Evolutionary conservation across 2,888 invertebrate genomes (phyloP).

Genomic region (Meta bourneti): DNA sequence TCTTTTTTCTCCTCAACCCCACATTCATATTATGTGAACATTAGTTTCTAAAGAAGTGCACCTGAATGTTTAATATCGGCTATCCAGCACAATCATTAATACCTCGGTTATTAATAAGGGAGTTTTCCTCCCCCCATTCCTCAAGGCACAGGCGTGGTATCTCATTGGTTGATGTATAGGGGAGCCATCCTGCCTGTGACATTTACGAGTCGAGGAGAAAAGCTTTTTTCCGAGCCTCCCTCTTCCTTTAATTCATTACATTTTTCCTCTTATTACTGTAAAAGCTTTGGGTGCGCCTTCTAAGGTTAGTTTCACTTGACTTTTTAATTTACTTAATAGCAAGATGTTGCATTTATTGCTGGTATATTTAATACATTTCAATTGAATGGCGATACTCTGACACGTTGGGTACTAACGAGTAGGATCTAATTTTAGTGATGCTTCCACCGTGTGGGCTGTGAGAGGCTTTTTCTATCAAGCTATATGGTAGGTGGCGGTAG

Average conservation of each 20-base stretch:
- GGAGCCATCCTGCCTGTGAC: slow-evolving; percentile 29
- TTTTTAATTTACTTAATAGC: slow-evolving; percentile 63
- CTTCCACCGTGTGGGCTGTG: too few relatives aligned
- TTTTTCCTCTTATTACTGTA: slow-evolving; percentile 69
- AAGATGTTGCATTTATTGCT: neutral
- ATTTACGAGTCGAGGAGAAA: slow-evolving; percentile 38
- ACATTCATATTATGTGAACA: neutral
- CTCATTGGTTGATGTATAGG: slow-evolving; percentile 26
- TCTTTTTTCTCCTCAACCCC: neutral
- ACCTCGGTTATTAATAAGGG: slow-evolving; percentile 54
- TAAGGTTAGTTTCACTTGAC: slow-evolving; percentile 17
- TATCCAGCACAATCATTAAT: slow-evolving; percentile 37
- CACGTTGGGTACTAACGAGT: too few relatives aligned
- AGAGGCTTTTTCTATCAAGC: too few relatives aligned
- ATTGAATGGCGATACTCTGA: too few relatives aligned
- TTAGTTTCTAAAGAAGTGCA: neutral
- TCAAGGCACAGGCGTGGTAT: slow-evolving; percentile 39
- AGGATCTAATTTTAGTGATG: too few relatives aligned
- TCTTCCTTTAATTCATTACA: slow-evolving; percentile 59
- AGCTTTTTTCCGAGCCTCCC: neutral
- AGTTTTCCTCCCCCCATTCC: neutral
- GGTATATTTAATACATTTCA: too few relatives aligned
- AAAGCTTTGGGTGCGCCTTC: slow-evolving; percentile 64
- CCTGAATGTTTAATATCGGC: slow-evolving; percentile 62
- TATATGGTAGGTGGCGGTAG: too few relatives aligned